Conservation (phyloP, 2,113 vertebrate genomes). For the Tonatia bakeri region DNA sequence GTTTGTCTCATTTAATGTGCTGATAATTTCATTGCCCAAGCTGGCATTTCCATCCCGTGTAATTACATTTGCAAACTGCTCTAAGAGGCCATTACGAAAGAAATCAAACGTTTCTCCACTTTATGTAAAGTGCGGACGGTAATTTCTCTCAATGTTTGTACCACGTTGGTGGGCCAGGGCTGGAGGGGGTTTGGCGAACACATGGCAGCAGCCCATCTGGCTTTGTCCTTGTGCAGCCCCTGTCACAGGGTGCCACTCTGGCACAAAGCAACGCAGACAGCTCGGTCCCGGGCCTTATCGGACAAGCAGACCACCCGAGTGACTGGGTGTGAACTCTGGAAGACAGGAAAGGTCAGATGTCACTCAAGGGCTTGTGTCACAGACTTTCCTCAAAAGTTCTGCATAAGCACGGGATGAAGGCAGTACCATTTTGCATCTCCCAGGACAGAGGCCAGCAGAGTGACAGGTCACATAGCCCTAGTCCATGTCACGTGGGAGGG, state of each 20-base stretch:
- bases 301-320: not conserved
- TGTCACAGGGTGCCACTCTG: not conserved
- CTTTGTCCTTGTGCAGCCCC: not conserved
- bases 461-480: not conserved
- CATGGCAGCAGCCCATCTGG: not conserved
- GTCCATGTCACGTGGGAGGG: not conserved
- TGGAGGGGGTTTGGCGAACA: conserved; percentile 15
- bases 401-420: not conserved
- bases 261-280: not conserved
- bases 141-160: conserved; percentile 32
- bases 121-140: conserved; percentile 51
- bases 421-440: not conserved
- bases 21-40: conserved; percentile 54
- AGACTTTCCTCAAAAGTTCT: not conserved
- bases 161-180: not conserved
- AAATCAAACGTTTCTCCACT: conserved; percentile 60
- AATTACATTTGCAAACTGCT: conserved; percentile 62
- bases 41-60: conserved; percentile 62
- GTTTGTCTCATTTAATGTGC: conserved; percentile 48
- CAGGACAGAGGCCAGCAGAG: not conserved
- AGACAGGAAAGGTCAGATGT: conserved; percentile 34
- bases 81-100: conserved; percentile 56
- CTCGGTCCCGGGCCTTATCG: not conserved
- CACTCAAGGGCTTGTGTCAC: conserved; percentile 11
- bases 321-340: not conserved